phyloP scores from a whole-genome alignment of 2,888 invertebrate species.

The Hirtodrosophila histrioides region DNA sequence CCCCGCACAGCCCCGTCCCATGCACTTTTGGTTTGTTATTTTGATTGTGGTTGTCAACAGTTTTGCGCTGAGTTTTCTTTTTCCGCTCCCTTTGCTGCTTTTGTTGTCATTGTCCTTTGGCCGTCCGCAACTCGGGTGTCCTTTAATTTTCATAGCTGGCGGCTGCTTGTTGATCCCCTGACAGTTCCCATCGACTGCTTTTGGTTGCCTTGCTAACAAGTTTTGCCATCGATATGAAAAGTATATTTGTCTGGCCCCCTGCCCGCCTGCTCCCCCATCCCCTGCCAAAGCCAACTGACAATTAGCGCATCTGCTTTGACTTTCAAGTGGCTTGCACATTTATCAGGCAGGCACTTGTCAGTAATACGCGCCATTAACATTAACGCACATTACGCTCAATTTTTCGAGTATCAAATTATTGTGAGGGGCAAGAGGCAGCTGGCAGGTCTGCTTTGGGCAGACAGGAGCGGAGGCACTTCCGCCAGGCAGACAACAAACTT shows the following conservation, averaged over 20 bases:
- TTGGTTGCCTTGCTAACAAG: conserved; percentile 43
- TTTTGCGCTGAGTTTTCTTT: conserved; percentile 39
- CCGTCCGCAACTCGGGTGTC: conserved; percentile 35
- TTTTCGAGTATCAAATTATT: conserved; percentile 75
- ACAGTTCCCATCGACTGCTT: conserved; percentile 25
- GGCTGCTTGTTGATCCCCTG: conserved; percentile 50
- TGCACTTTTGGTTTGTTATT: conserved; percentile 53
- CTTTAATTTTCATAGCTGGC: conserved; percentile 67
- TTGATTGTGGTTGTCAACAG: conserved; percentile 75
- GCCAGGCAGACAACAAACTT: conserved; percentile 66
- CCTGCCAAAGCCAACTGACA: conserved; percentile 17
- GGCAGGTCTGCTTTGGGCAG: not conserved
- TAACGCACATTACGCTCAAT: conserved; percentile 77
- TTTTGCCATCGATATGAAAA: conserved; percentile 19
- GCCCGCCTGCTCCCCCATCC: no score
- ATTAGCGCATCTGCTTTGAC: conserved; percentile 60
- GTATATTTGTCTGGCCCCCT: conserved; percentile 6
- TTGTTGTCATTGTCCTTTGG: conserved; percentile 10
- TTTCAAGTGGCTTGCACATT: conserved; percentile 52
- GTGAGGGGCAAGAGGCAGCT: not conserved
- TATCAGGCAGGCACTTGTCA: conserved; percentile 72
- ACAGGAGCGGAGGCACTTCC: conserved; percentile 31
- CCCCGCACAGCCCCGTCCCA: conserved; percentile 2
- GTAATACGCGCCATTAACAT: conserved; percentile 82
- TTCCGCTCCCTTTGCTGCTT: conserved; percentile 5